phyloP scores from a whole-genome alignment of 1,140 invertebrate genomes.

The Penaeus vannamei region DNA sequence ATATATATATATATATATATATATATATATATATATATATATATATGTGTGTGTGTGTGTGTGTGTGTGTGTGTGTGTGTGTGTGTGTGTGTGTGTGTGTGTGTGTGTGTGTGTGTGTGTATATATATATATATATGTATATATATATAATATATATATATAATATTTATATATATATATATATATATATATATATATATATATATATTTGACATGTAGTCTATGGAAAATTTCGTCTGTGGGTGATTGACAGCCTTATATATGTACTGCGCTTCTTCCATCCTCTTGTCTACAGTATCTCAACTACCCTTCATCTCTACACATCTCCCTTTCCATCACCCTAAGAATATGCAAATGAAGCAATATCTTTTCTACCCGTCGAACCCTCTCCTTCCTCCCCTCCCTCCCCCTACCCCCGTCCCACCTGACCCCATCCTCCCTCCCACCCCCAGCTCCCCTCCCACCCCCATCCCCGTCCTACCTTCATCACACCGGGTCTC shows the following conservation, averaged over 20 bases:
- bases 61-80: slow-evolving; percentile 25
- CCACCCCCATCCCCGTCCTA: not conserved
- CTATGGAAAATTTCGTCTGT: too few relatives aligned
- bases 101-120: slow-evolving; percentile 19
- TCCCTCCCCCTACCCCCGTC: not conserved
- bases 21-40: slow-evolving; percentile 29
- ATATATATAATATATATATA: not conserved
- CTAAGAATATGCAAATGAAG: too few relatives aligned
- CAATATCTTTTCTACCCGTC: too few relatives aligned
- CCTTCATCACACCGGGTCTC: not conserved
- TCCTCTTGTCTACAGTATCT: too few relatives aligned
- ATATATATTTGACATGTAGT: too few relatives aligned
- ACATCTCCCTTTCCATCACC: too few relatives aligned
- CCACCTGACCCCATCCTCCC: slow-evolving; percentile 10
- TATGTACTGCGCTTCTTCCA: too few relatives aligned
- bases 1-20: slow-evolving; percentile 10
- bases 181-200: too few relatives aligned
- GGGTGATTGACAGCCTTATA: too few relatives aligned
- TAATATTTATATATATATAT: too few relatives aligned
- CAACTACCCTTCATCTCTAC: too few relatives aligned
- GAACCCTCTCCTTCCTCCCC: not conserved
- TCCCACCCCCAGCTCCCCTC: not conserved
- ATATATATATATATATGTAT: slow-evolving; percentile 27
- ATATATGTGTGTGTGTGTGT: slow-evolving; percentile 25
- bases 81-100: not conserved